These are phyloP conservation scores for Centroberyx gerrardi DNA, from an alignment of 2,797 vertebrate species.

Conservation along the genomic window DNA sequence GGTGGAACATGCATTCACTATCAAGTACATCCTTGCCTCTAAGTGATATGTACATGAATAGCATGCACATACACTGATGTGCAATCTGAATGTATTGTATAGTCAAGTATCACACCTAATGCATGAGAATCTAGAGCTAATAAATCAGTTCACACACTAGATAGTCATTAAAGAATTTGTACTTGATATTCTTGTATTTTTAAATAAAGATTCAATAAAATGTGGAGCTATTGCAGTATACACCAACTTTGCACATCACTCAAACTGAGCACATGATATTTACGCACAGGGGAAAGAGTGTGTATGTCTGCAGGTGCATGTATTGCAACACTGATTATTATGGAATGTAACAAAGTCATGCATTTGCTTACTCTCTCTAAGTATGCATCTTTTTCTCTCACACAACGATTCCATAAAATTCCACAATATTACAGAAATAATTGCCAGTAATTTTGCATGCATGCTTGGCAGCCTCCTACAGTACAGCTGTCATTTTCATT, in stretches of 20 bases:
- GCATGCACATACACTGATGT: not conserved
- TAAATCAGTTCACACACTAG: not conserved
- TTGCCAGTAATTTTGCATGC: not conserved
- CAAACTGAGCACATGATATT: not conserved
- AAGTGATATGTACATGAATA: not conserved
- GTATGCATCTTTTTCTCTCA: not conserved
- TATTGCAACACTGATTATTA: not conserved
- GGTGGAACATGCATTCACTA: too few relatives aligned
- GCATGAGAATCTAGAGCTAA: not conserved
- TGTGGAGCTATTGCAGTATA: not conserved
- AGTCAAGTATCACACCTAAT: not conserved
- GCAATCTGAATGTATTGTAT: not conserved
- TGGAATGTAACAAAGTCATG: not conserved
- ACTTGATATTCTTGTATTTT: not conserved
- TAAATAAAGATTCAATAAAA: not conserved
- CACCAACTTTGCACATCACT: not conserved
- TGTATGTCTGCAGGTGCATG: not conserved
- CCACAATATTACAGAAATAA: not conserved
- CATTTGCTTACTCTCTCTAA: not conserved
- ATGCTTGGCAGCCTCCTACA: not conserved
- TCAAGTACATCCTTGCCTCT: not conserved
- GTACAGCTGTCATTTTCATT: conserved; percentile 7
- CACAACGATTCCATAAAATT: not conserved
- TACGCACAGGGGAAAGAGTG: not conserved
- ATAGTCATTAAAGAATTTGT: not conserved